Percentiles rank a stretch among this genome's conserved stretches.
Evolutionary conservation across 2,113 vertebrate genomes (phyloP).

Genomic region (Centropus unirufus): DNA sequence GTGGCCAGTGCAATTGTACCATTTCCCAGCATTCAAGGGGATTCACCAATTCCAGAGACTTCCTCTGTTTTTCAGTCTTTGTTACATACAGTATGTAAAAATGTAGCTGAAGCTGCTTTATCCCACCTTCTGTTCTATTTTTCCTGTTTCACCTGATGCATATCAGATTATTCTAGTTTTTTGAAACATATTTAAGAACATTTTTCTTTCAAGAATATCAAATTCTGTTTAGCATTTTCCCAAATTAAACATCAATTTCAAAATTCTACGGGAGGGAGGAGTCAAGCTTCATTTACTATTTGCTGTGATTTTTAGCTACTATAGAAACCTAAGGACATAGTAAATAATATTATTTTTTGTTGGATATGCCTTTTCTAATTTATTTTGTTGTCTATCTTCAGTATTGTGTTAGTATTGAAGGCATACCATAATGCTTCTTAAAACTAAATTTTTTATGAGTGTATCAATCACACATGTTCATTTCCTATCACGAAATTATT

Average conservation of each 20-base stretch:
- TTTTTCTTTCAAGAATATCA: neutral
- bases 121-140: neutral
- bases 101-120: neutral
- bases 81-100: neutral
- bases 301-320: neutral
- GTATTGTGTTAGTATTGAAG: neutral
- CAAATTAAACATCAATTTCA: neutral
- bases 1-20: neutral
- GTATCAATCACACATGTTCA: neutral
- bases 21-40: neutral
- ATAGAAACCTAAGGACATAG: neutral
- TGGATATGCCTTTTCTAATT: neutral
- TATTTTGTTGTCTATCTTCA: neutral
- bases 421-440: rapidly evolving
- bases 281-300: neutral
- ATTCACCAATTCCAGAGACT: neutral
- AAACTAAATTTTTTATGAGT: neutral
- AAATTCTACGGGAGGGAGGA: neutral
- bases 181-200: neutral
- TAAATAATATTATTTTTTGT: neutral
- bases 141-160: neutral
- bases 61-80: neutral
- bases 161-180: neutral
- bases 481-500: neutral
- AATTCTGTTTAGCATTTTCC: neutral